Base-by-base conservation (phyloP, 2,797 vertebrate genomes). In the Avahi laniger region DNA sequence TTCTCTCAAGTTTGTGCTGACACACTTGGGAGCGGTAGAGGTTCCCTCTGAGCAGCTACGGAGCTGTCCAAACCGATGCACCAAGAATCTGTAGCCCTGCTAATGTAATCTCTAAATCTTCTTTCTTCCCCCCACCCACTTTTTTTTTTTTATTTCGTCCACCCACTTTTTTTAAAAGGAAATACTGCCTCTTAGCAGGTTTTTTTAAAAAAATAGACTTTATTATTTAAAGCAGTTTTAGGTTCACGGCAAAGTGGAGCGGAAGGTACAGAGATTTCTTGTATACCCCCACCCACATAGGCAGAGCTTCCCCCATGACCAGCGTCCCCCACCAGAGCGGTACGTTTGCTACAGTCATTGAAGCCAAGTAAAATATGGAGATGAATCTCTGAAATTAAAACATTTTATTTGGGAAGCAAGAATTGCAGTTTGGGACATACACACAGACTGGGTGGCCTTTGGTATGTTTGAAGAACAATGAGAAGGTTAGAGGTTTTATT, bases 1-100 rank as follows among this genome's bases (percentile, higher is more conserved):
- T 76, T 96, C 92, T 2, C 0, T 50, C 80, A 48, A 22, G 8
- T 87, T 24, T 1, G 5, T 80, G 63, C 88, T 84, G 41, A 4
- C 46, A 0, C 78, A 81, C 46, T 90, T 91, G 3, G 35, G 33
- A 35, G 11, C 61, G 92, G 79, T 59, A 97, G 84, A 57, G 2
- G 10, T 95, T 97, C 96, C 63, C 1, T 93, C 3, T 7, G 72
- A 59, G 35, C 20, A 97, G 15, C 43, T 94, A 43, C 70, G 12
- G 20, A 52, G 0, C 9, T 87, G 3, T 65, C n/a, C 90, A 93
- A 7, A 18, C 46, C 81, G 15, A 35, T 89, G 73, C 48, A 30
- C 0, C 7, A 57, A 57, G 48, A 57, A 28, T 95, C 95, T 61
- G 57, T 89, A 30, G 1, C 41, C 38, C 10, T 93, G 84, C 84